A percentile compares a stretch with the other conserved stretches of the same genome.
These are phyloP conservation scores for Didymodactylos carnosus DNA, from an alignment of 2,888 invertebrate species.

Conservation along the genomic window DNA sequence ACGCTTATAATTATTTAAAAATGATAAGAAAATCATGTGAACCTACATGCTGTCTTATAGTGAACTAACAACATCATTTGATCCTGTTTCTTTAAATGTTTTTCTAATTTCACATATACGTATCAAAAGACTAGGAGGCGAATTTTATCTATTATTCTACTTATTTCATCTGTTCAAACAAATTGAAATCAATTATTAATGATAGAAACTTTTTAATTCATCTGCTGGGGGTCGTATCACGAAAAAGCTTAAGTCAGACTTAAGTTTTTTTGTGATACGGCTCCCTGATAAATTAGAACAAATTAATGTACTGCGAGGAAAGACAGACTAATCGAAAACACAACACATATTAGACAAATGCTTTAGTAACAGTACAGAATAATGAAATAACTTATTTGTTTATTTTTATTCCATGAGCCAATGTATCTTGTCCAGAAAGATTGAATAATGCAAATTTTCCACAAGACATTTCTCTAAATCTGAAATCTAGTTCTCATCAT, in stretches of 20 bases:
- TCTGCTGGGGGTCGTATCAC: too few species aligned
- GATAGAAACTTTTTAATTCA: not conserved
- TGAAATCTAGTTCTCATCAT: too few species aligned
- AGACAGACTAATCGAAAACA: not conserved
- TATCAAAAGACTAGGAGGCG: slow-evolving; percentile 41
- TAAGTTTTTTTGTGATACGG: too few species aligned
- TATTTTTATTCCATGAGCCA: too few species aligned
- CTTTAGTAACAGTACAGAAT: not conserved
- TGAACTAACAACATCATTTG: too few species aligned
- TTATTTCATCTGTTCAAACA: not conserved
- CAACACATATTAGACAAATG: not conserved
- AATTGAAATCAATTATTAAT: not conserved
- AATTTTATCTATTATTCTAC: not conserved
- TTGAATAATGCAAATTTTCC: not conserved
- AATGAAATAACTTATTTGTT: not conserved
- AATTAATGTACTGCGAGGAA: too few species aligned
- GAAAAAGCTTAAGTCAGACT: too few species aligned
- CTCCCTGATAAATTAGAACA: too few species aligned
- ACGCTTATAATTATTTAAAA: too few species aligned
- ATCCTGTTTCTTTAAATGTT: slow-evolving; percentile 77
- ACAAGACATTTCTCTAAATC: too few species aligned
- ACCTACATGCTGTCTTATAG: too few species aligned
- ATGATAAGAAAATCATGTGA: too few species aligned
- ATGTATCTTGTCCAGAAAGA: not conserved
- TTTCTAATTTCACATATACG: slow-evolving; percentile 65